Base-by-base conservation (phyloP, 1,140 invertebrate species). In the Psix sp. region DNA sequence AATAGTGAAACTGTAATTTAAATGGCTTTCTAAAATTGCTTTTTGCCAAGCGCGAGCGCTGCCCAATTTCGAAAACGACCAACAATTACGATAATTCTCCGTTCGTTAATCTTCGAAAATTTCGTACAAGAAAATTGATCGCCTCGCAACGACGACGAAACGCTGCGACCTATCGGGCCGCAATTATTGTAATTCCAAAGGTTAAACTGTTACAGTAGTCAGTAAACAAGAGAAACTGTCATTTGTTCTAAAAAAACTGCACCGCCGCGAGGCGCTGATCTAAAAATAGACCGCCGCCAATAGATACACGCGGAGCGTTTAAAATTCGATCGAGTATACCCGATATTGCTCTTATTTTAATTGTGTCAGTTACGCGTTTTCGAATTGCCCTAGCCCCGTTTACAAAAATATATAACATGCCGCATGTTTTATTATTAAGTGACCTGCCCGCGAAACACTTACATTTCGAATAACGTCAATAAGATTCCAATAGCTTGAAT, bases 181-280 rank as follows among this genome's bases (percentile, higher is more conserved):
- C 48, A 70, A 70, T 70, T 60, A 70, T 70, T 70, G 48, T 70
- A 60, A 70, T 70, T 70, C 56, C 33, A 60, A 70, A 70, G 54
- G 65, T 52, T 60, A 60, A 70, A 54, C 56, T 46, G 48, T 56
- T 62, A 49, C 56, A 29, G 56, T n/a, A n/a, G n/a, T n/a, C n/a
- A n/a, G n/a, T 70, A 56, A 70, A 54, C 57, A 70, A 70, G 49
- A 60, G 49, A 70, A 62, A 70, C 49, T 48, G 36, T 62, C 48
- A 62, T 60, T 62, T 60, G 31, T 18, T 26, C 29, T 21, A 56
- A 60, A 67, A 43, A 66, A 56, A 26, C 1, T 40, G 35, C 48
- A 38, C 3, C 38, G 11, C 51, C 48, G 35, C 40, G 56, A 49
- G 38, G 9, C 24, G 18, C 26, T 20, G 33, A 1, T 20, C 35